Base-by-base conservation (phyloP, 2,888 invertebrate genomes). In the Limnephilus lunatus region DNA sequence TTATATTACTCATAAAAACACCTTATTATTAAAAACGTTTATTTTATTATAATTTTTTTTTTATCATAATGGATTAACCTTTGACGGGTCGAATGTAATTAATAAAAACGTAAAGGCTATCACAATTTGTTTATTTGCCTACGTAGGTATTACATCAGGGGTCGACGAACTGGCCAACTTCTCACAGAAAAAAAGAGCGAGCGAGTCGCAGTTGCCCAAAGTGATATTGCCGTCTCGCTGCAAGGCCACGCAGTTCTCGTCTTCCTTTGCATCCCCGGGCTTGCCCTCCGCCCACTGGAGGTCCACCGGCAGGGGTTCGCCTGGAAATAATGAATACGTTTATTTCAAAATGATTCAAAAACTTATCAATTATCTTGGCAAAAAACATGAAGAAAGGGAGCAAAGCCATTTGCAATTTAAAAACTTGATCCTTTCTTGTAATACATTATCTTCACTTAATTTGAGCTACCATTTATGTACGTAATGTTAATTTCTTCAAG, bases 111-210 rank as follows among this genome's bases (percentile, higher is more conserved):
- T 25, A 68, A 25, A 25, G 25, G 25, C 68, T 68, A 9, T 9
- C 25, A 68, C 9, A 68, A 68, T 19, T 19, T 68, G 25, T 9
- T 68, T 9, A 25, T 68, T 68, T 39, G 39, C 0, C 39, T 39
- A 39, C 5, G 39, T 7, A 39, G 39, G 39, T 7, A 39, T 9
- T 39, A 39, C 9, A 7, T 25, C n/a, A n/a, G 25, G 25, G 68
- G 0, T 9, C 68, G 9, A 31, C 3, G 0, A 19, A 68, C 68
- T 25, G 5, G 25, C 25, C 9, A 0, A 2, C 80, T 92, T 91
- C 88, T 94, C 93, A 89, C 94, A 94, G 32, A 92, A 87, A 68
- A 93, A 94, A 39, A 91, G 68, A 0, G 92, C 91, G n/a, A 48
- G 83, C 0, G n/a, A 32, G 32, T 81, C 81, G 53, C 94, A 94